Evolutionary conservation across 2,797 vertebrate genomes (phyloP).

Genomic region (Acomys russatus): DNA sequence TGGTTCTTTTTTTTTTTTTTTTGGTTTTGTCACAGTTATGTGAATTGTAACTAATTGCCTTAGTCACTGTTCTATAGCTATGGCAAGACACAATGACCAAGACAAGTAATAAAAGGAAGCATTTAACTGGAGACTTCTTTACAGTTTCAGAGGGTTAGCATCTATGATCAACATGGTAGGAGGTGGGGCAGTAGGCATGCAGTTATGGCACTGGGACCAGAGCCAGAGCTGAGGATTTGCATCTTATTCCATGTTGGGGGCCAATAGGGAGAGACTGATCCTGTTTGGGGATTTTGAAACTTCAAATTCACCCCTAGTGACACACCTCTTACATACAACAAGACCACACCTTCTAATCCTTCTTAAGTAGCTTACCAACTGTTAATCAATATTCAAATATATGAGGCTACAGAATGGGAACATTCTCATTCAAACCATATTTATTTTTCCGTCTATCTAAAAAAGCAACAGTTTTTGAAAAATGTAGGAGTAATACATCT

Average conservation of each 20-base stretch:
- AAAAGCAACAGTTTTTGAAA: neutral
- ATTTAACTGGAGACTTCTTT: neutral
- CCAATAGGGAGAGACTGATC: neutral
- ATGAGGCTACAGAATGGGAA: accelerated
- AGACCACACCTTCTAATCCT: neutral
- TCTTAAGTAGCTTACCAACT: neutral
- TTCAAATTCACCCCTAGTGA: neutral
- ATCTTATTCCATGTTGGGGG: neutral
- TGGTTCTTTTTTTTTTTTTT: neutral
- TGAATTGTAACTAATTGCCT: neutral
- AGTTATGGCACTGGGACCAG: neutral
- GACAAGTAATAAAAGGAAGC: neutral
- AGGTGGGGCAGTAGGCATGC: neutral
- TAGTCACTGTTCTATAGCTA: neutral
- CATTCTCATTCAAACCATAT: neutral
- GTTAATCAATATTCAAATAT: neutral
- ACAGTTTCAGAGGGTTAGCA: neutral
- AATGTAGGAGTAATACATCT: neutral
- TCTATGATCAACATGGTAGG: neutral
- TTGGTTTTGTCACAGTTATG: neutral
- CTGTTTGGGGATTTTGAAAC: neutral
- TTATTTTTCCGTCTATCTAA: neutral
- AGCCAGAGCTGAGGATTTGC: neutral
- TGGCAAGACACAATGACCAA: neutral
- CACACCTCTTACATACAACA: neutral